Conservation (phyloP, 2,113 vertebrate species). For the Chauna torquata region DNA sequence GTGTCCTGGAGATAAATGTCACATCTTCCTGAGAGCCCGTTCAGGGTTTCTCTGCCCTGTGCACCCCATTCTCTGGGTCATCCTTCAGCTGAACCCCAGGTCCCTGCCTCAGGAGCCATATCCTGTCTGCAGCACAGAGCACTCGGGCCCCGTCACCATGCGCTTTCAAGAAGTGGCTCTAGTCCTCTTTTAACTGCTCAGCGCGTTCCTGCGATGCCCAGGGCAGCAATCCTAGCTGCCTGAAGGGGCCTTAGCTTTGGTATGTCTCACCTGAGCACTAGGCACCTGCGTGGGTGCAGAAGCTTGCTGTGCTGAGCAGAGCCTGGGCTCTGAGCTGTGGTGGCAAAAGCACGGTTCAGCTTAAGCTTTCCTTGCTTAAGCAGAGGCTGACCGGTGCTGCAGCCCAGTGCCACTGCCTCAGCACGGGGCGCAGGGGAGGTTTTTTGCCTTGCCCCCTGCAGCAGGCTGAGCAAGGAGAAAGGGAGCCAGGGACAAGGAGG, state of each 20-base stretch:
- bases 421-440: not conserved
- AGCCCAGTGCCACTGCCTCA: not conserved
- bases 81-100: not conserved
- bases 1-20: not conserved
- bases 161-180: not conserved
- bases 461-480: not conserved
- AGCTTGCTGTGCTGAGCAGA: not conserved
- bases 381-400: not conserved
- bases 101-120: not conserved
- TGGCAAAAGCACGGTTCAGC: rapidly evolving
- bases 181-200: not conserved
- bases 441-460: not conserved
- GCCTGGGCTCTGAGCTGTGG: not conserved
- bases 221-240: not conserved
- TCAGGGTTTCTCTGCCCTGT: not conserved
- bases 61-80: not conserved
- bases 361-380: not conserved
- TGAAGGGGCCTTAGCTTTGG: not conserved
- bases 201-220: rapidly evolving
- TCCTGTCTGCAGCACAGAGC: not conserved
- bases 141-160: not conserved
- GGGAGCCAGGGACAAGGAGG: not conserved
- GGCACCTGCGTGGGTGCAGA: not conserved
- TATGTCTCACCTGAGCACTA: not conserved
- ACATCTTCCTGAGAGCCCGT: not conserved